Conservation (phyloP, 2,888 invertebrate genomes). For the Acanthosoma haemorrhoidale region DNA sequence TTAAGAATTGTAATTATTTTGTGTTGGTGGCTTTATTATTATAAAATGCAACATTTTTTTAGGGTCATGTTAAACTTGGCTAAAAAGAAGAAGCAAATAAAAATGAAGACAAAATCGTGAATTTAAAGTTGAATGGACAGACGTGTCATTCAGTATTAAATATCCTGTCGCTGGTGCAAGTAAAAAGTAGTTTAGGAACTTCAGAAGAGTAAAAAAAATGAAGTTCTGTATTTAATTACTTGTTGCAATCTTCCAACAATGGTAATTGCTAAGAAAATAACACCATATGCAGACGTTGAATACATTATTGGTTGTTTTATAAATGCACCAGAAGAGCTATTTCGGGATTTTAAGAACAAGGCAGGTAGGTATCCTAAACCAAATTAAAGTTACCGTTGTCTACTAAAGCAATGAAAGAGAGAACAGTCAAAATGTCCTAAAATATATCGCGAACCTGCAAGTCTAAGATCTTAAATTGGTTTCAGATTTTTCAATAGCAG, state of each 20-base stretch:
- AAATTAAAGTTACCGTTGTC: conserved; percentile 34
- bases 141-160: conserved; percentile 34
- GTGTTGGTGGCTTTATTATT: too few species aligned
- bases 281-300: conserved; percentile 32
- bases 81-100: too few species aligned
- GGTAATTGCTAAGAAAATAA: conserved; percentile 38
- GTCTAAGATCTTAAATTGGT: conserved; percentile 41
- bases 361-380: conserved; percentile 39
- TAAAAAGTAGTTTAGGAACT: conserved; percentile 39
- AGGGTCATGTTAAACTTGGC: too few species aligned
- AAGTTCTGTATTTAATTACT: conserved; percentile 41
- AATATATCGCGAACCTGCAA: conserved; percentile 40
- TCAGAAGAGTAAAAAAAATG: conserved; percentile 37
- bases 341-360: too few species aligned
- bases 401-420: too few species aligned
- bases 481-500: conserved; percentile 42
- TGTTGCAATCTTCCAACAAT: conserved; percentile 38
- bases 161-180: conserved; percentile 39
- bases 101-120: too few species aligned
- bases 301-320: conserved; percentile 21
- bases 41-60: too few species aligned
- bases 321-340: conserved; percentile 39
- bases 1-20: too few species aligned
- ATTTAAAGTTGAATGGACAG: conserved; percentile 30
- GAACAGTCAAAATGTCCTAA: conserved; percentile 40